A percentile compares a stretch with the other conserved stretches of the same genome.
phyloP scores from a whole-genome alignment of 2,888 invertebrate species.

The Drosophila hamatofila region DNA sequence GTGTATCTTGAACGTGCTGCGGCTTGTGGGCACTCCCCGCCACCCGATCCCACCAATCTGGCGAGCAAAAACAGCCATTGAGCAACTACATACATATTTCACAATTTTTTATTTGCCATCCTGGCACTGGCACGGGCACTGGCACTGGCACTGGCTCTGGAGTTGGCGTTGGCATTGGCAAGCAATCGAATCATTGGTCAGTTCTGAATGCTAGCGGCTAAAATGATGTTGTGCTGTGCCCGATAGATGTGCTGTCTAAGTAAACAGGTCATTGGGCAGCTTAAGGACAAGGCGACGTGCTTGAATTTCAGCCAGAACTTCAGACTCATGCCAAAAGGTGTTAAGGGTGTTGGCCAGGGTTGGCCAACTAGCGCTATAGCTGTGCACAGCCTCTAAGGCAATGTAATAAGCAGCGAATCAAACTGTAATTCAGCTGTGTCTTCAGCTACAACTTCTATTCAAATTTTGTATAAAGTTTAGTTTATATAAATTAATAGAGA shows the following conservation, averaged over 20 bases:
- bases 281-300: constrained; percentile 5
- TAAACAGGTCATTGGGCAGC: constrained; percentile 15
- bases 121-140: not conserved
- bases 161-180: not conserved
- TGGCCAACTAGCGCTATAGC: not conserved
- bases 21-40: constrained; percentile 44
- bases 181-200: constrained; percentile 31
- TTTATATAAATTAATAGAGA: too few species aligned
- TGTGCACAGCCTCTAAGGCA: too few species aligned
- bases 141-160: not conserved
- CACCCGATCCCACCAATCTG: constrained; percentile 18
- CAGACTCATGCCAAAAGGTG: not conserved
- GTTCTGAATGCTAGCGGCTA: constrained; percentile 15
- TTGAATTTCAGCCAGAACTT: not conserved
- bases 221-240: not conserved
- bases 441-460: too few species aligned
- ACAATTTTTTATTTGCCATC: constrained; percentile 24
- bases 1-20: constrained; percentile 75
- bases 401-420: too few species aligned
- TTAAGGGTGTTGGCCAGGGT: not conserved
- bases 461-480: too few species aligned
- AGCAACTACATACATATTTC: constrained; percentile 27
- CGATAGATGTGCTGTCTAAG: constrained; percentile 2
- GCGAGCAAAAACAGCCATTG: constrained; percentile 35
- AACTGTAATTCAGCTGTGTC: too few species aligned